Percentiles rank a stretch among this genome's conserved stretches.
These are phyloP conservation scores for Crypturellus tataupa DNA, from an alignment of 2,797 vertebrate genomes.

Conservation along the genomic window DNA sequence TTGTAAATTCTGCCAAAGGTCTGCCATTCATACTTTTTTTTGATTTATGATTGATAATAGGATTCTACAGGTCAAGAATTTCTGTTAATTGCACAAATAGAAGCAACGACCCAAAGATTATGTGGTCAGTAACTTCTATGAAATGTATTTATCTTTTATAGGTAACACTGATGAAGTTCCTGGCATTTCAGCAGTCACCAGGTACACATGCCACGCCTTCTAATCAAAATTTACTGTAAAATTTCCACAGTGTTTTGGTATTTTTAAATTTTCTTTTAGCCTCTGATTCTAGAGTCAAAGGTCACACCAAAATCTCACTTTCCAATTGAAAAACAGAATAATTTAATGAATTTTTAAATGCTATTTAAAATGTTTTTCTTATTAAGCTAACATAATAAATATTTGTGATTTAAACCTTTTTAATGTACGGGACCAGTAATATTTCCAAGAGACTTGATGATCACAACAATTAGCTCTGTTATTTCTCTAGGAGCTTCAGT, in stretches of 20 bases:
- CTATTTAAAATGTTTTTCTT: background rate
- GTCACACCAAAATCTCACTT: background rate
- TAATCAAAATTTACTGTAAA: background rate
- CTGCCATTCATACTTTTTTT: background rate
- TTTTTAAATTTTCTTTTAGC: background rate
- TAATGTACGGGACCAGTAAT: background rate
- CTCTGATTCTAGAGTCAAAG: background rate
- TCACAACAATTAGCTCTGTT: background rate
- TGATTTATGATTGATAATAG: background rate
- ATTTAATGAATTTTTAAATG: background rate
- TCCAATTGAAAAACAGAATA: background rate
- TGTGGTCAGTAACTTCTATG: background rate
- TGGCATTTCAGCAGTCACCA: background rate
- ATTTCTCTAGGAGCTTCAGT: background rate
- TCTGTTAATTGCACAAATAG: background rate
- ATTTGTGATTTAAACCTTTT: background rate
- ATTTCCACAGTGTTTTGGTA: background rate
- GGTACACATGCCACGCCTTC: background rate
- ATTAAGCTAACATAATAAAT: background rate
- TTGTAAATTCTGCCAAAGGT: background rate
- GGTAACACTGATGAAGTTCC: background rate
- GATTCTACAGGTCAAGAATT: background rate
- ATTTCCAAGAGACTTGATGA: background rate
- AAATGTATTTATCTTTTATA: background rate
- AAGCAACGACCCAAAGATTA: background rate